phyloP scores from a whole-genome alignment of 2,113 vertebrate genomes.

The Alligator sinensis region DNA sequence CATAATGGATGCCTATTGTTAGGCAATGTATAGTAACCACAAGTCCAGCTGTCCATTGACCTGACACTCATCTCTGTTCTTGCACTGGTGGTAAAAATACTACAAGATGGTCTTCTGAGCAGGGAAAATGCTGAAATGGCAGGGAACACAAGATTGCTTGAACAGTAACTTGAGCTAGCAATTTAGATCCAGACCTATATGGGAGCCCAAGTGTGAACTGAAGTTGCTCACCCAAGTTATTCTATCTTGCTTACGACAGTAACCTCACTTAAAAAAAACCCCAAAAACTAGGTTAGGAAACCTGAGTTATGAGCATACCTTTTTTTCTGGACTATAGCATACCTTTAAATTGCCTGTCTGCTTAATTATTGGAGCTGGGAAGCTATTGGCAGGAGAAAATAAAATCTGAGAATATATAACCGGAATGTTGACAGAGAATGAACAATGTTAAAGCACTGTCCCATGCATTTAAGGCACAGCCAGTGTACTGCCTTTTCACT shows the following conservation, averaged over 20 bases:
- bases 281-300: too few species aligned
- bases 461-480: accelerated
- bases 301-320: too few species aligned
- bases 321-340: too few species aligned
- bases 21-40: too few species aligned
- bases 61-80: too few species aligned
- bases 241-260: neutral
- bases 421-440: neutral
- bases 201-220: neutral
- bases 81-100: too few species aligned
- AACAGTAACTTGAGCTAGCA: neutral
- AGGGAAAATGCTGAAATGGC: neutral
- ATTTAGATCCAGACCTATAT: neutral
- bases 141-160: neutral
- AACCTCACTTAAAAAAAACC: too few species aligned
- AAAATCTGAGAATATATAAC: neutral
- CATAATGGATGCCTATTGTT: too few species aligned
- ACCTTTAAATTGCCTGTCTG: neutral
- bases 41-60: too few species aligned
- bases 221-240: neutral
- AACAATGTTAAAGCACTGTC: neutral
- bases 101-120: too few species aligned
- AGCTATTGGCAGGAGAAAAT: neutral
- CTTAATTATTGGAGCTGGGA: neutral
- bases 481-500: too few species aligned